phyloP scores from a whole-genome alignment of 2,797 vertebrate genomes.

The Hypotaenidia philippensis region DNA sequence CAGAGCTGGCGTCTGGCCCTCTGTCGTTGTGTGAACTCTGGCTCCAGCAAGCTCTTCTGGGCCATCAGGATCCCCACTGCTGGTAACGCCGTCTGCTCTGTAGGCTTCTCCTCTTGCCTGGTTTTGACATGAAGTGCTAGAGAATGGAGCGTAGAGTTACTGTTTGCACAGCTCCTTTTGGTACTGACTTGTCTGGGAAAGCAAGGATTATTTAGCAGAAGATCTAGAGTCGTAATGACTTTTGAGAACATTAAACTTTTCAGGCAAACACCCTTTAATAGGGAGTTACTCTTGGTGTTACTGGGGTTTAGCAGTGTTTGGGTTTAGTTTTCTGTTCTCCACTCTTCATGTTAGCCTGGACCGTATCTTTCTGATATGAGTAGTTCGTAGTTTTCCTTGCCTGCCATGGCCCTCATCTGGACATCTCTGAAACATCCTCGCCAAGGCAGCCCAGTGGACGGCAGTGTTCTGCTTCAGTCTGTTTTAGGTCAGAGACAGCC shows the following conservation, averaged over 20 bases:
- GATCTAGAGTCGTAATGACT: neutral
- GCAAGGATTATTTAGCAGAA: neutral
- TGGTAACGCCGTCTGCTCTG: neutral
- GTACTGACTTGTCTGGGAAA: neutral
- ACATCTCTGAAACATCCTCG: neutral
- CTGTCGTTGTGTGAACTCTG: neutral
- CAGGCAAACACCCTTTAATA: neutral
- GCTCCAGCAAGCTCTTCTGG: neutral
- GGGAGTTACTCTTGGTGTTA: neutral
- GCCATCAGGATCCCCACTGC: neutral
- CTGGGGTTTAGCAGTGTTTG: neutral
- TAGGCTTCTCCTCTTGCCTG: neutral
- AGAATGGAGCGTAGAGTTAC: neutral
- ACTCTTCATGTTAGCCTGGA: neutral
- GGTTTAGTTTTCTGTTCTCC: neutral
- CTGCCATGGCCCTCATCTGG: neutral
- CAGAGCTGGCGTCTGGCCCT: neutral
- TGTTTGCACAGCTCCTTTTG: neutral
- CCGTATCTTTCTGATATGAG: neutral
- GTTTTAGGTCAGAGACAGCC: no score
- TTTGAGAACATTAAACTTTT: neutral
- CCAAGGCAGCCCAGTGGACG: neutral
- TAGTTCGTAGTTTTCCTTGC: neutral
- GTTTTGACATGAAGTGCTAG: neutral
- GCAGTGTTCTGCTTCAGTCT: neutral